These are phyloP conservation scores for Chrysomallon squamiferum DNA, from an alignment of 1,140 invertebrate genomes.

Conservation along the genomic window DNA sequence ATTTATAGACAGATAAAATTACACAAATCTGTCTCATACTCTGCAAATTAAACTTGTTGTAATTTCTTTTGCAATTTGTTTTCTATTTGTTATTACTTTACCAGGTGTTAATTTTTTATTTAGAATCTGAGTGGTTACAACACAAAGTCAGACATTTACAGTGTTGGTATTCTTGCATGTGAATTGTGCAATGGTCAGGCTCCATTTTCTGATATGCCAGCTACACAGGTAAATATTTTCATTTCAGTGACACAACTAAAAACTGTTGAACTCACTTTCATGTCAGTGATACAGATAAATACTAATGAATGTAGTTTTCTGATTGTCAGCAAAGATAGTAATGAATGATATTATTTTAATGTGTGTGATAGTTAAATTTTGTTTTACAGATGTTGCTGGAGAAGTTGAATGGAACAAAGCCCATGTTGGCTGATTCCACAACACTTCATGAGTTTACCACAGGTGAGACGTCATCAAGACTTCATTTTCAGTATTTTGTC, in stretches of 20 bases:
- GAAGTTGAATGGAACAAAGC: constrained; percentile 81
- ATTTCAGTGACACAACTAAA: background rate
- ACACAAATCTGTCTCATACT: too few relatives aligned
- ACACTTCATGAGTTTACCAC: constrained; percentile 70
- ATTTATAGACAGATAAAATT: too few relatives aligned
- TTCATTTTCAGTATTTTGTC: constrained; percentile 8
- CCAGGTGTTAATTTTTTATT: constrained; percentile 36
- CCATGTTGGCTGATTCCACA: constrained; percentile 78
- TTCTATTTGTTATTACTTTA: too few relatives aligned
- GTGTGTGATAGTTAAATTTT: background rate
- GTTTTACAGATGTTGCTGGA: constrained; percentile 78
- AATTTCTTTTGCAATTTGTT: too few relatives aligned
- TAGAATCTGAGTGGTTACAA: constrained; percentile 88
- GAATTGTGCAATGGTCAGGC: constrained; percentile 88
- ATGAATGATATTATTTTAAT: too few relatives aligned
- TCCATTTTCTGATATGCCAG: constrained; percentile 82
- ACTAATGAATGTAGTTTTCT: background rate
- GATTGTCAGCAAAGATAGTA: background rate
- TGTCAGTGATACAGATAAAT: too few relatives aligned
- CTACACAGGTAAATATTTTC: constrained; percentile 70
- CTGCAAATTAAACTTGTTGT: too few relatives aligned
- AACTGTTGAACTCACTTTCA: background rate
- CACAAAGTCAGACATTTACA: constrained; percentile 89
- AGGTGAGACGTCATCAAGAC: constrained; percentile 58
- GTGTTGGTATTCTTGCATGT: constrained; percentile 84